These are phyloP conservation scores for Horisme vitalbata DNA, from an alignment of 2,888 invertebrate species.

Conservation along the genomic window DNA sequence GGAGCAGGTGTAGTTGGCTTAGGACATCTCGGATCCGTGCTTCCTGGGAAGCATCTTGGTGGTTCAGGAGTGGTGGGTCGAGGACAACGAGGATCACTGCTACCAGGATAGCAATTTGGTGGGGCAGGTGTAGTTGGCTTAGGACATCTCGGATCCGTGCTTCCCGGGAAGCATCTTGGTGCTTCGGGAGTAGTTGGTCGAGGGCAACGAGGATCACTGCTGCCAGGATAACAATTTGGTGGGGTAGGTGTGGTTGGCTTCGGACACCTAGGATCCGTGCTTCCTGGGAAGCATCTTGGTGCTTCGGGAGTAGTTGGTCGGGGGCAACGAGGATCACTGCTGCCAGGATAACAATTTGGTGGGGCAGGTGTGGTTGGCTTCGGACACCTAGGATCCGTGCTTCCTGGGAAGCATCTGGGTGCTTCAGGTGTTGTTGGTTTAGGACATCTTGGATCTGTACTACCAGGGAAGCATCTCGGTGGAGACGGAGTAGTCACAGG, in stretches of 20 bases:
- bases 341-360: slow-evolving; percentile 42
- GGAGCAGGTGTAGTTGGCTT: slow-evolving; percentile 43
- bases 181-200: slow-evolving; percentile 39
- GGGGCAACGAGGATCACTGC: slow-evolving; percentile 42
- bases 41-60: slow-evolving; percentile 39
- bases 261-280: slow-evolving; percentile 38
- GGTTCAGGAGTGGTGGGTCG: slow-evolving; percentile 34
- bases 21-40: slow-evolving; percentile 34
- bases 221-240: slow-evolving; percentile 54
- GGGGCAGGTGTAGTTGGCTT: slow-evolving; percentile 31
- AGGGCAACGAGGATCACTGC: slow-evolving; percentile 43
- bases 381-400: slow-evolving; percentile 47
- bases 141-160: slow-evolving; percentile 42
- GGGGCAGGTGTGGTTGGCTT: slow-evolving; percentile 46
- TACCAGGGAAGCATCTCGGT: slow-evolving; percentile 40
- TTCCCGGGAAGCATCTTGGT: slow-evolving; percentile 52
- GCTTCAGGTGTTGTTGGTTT: slow-evolving; percentile 26
- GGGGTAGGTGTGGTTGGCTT: slow-evolving; percentile 29
- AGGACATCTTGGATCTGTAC: slow-evolving; percentile 38
- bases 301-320: slow-evolving; percentile 36
- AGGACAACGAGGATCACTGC: slow-evolving; percentile 43
- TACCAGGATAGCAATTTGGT: slow-evolving; percentile 37
- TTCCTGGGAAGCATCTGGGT: slow-evolving; percentile 49
- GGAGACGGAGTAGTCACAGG: slow-evolving; percentile 25
- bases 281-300: slow-evolving; percentile 44